phyloP scores from a whole-genome alignment of 2,888 invertebrate genomes.

The Lacanobia wlatinum region DNA sequence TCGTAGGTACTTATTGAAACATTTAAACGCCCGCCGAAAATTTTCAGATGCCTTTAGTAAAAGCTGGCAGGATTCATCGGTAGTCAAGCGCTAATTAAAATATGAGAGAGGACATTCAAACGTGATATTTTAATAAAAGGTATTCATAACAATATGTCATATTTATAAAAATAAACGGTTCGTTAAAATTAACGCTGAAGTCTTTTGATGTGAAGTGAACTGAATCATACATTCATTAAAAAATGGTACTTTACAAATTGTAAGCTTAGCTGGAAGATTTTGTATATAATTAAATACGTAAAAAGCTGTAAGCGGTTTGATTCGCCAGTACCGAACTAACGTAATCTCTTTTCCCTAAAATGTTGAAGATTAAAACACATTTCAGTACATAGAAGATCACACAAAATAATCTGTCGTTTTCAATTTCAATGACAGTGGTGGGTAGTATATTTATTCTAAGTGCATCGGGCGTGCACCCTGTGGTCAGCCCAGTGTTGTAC shows the following conservation, averaged over 20 bases:
- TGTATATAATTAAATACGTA: neutral
- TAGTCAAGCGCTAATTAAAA: constrained; percentile 4
- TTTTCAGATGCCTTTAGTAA: constrained; percentile 16
- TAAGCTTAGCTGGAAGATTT: neutral
- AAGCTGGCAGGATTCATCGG: neutral
- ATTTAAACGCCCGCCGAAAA: constrained; percentile 18
- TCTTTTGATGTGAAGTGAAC: constrained; percentile 4
- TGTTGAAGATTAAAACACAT: too few species aligned
- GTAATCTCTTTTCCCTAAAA: too few species aligned
- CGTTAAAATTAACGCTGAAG: neutral
- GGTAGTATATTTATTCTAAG: neutral
- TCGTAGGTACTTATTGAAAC: neutral
- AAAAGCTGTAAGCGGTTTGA: neutral
- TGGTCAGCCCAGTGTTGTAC: neutral
- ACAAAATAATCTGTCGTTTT: neutral
- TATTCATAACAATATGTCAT: neutral
- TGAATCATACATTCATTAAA: neutral
- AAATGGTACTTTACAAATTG: neutral
- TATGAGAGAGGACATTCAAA: constrained; percentile 13
- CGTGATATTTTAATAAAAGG: neutral
- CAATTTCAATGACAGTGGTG: neutral
- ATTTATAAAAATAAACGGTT: neutral
- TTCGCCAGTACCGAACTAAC: neutral
- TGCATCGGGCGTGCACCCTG: neutral
- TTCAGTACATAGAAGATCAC: neutral